Percentiles rank a stretch among this genome's conserved stretches.
Conservation (phyloP, 2,797 vertebrate species). For the Galaxias olidus region DNA sequence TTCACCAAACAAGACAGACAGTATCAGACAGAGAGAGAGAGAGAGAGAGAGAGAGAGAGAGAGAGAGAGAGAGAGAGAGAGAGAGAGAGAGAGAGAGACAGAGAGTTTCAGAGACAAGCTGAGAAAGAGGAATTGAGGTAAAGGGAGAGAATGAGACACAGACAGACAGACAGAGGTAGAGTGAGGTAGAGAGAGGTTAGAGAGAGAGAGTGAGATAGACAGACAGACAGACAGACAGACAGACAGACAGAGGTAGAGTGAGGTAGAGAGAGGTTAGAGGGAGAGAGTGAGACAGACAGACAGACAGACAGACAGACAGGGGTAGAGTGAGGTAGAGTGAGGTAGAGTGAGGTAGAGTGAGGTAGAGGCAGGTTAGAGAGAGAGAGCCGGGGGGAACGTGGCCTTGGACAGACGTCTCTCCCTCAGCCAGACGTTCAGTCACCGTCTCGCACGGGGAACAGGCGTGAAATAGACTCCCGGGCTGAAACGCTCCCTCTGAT, state of each 20-base stretch:
- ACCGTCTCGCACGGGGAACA: no score
- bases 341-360: conserved; percentile 41
- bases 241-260: no score
- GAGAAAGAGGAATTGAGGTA: neutral
- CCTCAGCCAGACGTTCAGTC: no score
- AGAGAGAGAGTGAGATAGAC: no score
- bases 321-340: neutral
- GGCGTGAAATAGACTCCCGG: no score
- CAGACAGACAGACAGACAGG: neutral
- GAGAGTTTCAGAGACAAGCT: no score
- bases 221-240: no score
- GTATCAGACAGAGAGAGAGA: neutral
- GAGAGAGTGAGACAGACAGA: neutral
- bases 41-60: neutral
- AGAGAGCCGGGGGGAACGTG: neutral
- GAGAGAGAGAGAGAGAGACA: neutral
- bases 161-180: neutral
- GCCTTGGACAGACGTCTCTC: no score
- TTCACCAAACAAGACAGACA: no score
- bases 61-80: neutral
- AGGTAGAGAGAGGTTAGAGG: no score
- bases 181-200: no score
- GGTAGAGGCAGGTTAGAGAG: conserved; percentile 22
- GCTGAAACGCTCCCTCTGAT: no score
- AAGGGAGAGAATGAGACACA: neutral